Base-by-base conservation (phyloP, 2,797 vertebrate species). In the Coracias cyanogaster region DNA sequence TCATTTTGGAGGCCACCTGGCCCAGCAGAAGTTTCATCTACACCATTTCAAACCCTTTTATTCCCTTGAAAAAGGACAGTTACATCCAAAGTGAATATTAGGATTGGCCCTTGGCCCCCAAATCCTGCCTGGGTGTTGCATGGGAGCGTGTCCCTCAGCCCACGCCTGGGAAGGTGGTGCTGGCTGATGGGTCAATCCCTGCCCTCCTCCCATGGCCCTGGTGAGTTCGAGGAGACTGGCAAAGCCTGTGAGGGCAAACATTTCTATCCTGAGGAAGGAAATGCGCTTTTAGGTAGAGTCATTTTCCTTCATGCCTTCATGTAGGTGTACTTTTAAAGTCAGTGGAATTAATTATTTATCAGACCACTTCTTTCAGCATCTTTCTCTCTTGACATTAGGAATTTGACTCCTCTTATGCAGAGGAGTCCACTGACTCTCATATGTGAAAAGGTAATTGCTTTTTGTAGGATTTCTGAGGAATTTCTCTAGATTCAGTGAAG, bases 131-230 rank as follows among this genome's bases (percentile, higher is more conserved):
- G 37, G n/a, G 19, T 4, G 1, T 35, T 17, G 12, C 7, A 3
- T 7, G 15, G n/a, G 29, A 70, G 4, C 1, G 1, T 43, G 12
- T 25, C 11, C 43, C 22, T n/a, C 73, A 60, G 21, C 8, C 57
- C 4, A 1, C 10, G 16, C 31, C 33, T 0, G 0, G 31, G 37
- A 70, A 58, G 41, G 7, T 29, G 8, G 19, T 60, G 55, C 21
- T 48, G 62, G 5, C 18, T 74, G 33, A 17, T 25, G 20, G 29
- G 51, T 15, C 9, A 65, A 19, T 5, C 33, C 15, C 35, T 29
- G 16, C 2, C 46, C 55, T 46, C 43, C 29, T 85, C 15, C 15
- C 6, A 15, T 21, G n/a, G 24, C 52, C 39, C 22, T 37, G 29
- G 6, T 33, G 26, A 21, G 46, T 35, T 39, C 2, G 1, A 84